Conservation (phyloP, 2,888 invertebrate genomes). For the Ophion slaviceki region DNA sequence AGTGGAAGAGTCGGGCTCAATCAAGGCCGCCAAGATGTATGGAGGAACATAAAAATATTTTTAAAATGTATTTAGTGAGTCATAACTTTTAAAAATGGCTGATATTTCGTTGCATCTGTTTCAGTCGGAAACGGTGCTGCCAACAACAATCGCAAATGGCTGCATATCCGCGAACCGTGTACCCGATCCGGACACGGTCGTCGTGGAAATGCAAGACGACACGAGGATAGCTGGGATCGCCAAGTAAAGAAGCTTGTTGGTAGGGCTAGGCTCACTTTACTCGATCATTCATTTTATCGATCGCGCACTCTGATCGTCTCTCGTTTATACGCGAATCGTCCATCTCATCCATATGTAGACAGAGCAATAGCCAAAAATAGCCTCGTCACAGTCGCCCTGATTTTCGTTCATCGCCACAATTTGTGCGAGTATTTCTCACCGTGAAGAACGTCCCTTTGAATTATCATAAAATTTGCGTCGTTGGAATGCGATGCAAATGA, state of each 20-base stretch:
- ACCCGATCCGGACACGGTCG: constrained; percentile 82
- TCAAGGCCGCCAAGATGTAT: no score
- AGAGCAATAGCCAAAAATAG: not conserved
- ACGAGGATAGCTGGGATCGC: constrained; percentile 82
- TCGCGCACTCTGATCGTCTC: constrained; percentile 58
- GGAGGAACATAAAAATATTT: no score
- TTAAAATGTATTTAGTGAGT: no score
- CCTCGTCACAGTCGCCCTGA: not conserved
- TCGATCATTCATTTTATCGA: constrained; percentile 60
- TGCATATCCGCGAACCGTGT: constrained; percentile 82
- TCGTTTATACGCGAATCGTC: constrained; percentile 14
- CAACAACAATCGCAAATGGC: constrained; percentile 81
- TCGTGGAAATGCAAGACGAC: constrained; percentile 82
- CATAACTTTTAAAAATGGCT: no score
- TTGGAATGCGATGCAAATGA: not conserved
- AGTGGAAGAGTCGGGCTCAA: no score
- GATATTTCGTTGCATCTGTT: constrained; percentile 8
- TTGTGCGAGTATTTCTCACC: not conserved
- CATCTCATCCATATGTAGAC: not conserved
- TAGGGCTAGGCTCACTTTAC: constrained; percentile 82
- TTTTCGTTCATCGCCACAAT: constrained; percentile 14
- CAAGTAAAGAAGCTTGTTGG: constrained; percentile 83
- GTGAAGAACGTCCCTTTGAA: not conserved
- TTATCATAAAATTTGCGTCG: not conserved
- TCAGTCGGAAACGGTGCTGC: constrained; percentile 80